Base-by-base conservation (phyloP, 1,140 invertebrate species). In the Euborellia annulipes region DNA sequence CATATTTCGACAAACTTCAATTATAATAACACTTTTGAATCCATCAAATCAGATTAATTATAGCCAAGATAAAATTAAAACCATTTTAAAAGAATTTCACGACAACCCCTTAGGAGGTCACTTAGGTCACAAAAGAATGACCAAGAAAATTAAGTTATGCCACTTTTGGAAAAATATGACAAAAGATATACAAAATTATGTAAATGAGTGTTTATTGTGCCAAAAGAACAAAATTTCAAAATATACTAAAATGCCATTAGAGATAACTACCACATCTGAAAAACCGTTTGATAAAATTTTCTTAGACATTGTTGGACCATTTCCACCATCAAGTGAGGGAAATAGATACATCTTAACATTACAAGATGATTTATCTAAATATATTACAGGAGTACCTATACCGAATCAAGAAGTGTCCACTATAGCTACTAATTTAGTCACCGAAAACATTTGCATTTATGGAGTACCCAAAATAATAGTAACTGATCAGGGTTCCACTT, bases 281-380 rank as follows among this genome's bases (percentile, higher is more conserved):
- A 21, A 41, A 13, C 18, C 43, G 9, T 57, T 46, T 23, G 50
- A 54, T 7, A 52, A 50, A 22, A 14, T 36, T 38, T 41, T 30
- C 21, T 20, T 61, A 14, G 58, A 62, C 36, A 54, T 61, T 0
- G 54, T 60, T 1, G 58, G 59, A 2, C 58, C 54, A 1, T 36
- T 60, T 20, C 51, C 53, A 3, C 14, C 46, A 38, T 52, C 53
- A 0, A 22, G 46, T 9, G n/a, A 22, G 1, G 54, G 55, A 4
- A 57, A 58, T 43, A 55, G 54, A 46, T 60, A 50, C 45, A 53
- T 61, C 20, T 27, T 62, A 3, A 58, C 58, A 1, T 40, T 56
- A 22, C 56, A 61, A 43, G 55, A 58, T 43, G 41, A 54, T 17
- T 36, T 63, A 17, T 53, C 56, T 0, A 62, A 61, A 51, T 62